A percentile compares a stretch with the other conserved stretches of the same genome.
Conservation (phyloP, 2,888 invertebrate genomes). For the Acleris emargana region DNA sequence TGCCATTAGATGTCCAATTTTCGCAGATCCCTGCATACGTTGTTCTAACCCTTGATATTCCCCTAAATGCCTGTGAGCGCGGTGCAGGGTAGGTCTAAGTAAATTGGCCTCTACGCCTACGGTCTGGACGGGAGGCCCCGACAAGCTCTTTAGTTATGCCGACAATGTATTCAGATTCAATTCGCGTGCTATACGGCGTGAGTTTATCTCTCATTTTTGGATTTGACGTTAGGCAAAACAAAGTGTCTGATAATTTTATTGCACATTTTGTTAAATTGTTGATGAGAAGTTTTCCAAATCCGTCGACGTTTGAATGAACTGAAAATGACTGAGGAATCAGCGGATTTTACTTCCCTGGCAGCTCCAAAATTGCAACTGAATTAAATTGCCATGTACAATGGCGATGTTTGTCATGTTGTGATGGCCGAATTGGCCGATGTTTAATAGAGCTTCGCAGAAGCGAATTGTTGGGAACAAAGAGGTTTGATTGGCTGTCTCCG, state of each 20-base stretch:
- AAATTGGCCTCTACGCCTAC: slow-evolving; percentile 48
- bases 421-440: slow-evolving; percentile 16
- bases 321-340: no score
- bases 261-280: not conserved
- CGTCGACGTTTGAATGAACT: not conserved
- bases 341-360: no score
- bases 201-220: slow-evolving; percentile 56
- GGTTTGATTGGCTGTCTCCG: slow-evolving; percentile 37
- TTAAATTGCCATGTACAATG: no score
- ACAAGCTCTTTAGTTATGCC: slow-evolving; percentile 71
- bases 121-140: slow-evolving; percentile 51
- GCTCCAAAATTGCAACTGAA: no score
- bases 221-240: slow-evolving; percentile 14
- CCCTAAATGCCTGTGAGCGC: not conserved
- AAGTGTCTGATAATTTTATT: not conserved
- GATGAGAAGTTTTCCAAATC: not conserved
- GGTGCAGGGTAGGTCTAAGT: slow-evolving; percentile 44
- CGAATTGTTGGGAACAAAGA: slow-evolving; percentile 34
- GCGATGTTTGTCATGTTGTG: not conserved
- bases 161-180: slow-evolving; percentile 70
- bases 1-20: slow-evolving; percentile 67
- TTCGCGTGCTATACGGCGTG: slow-evolving; percentile 54
- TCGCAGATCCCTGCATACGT: slow-evolving; percentile 50
- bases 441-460: slow-evolving; percentile 17
- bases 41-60: slow-evolving; percentile 35